Percentiles rank a stretch among this genome's conserved stretches.
These are phyloP conservation scores for Laothoe populi DNA, from an alignment of 2,888 invertebrate genomes.

Conservation along the genomic window DNA sequence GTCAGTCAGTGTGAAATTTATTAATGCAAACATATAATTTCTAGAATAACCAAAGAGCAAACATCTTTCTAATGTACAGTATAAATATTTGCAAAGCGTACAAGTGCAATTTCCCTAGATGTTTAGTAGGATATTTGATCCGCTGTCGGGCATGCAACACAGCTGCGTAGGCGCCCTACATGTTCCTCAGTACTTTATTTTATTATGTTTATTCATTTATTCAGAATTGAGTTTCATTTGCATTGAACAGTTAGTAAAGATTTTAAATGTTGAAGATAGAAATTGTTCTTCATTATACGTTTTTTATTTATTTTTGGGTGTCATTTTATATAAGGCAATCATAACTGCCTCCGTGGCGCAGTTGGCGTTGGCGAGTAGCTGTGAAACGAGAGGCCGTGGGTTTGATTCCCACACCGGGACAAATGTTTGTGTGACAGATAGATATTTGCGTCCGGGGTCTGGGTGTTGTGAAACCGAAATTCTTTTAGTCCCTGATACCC, in stretches of 20 bases:
- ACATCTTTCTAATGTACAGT: constrained; percentile 3
- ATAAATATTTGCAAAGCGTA: constrained; percentile 27
- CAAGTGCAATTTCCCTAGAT: constrained; percentile 42
- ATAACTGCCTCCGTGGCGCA: too few species aligned
- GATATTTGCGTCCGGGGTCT: too few species aligned
- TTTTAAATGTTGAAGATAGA: not conserved
- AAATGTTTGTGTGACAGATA: too few species aligned
- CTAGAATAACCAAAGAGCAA: not conserved
- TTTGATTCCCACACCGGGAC: too few species aligned
- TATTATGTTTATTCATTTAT: constrained; percentile 2
- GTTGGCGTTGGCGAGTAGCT: too few species aligned
- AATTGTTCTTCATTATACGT: too few species aligned
- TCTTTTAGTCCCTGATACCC: too few species aligned
- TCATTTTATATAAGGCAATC: too few species aligned
- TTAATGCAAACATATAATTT: not conserved
- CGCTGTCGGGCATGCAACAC: constrained; percentile 34
- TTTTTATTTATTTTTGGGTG: too few species aligned
- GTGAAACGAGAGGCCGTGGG: too few species aligned
- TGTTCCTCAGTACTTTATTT: not conserved
- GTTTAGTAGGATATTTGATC: constrained; percentile 52
- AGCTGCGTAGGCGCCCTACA: constrained; percentile 34
- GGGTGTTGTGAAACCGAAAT: too few species aligned
- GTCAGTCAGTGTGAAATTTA: too few species aligned
- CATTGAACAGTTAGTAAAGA: not conserved
- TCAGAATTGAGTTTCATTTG: constrained; percentile 1